These are phyloP conservation scores for Ephydatia muelleri DNA, from an alignment of 37 sponge, comb jelly and placozoan species.

Conservation along the genomic window DNA sequence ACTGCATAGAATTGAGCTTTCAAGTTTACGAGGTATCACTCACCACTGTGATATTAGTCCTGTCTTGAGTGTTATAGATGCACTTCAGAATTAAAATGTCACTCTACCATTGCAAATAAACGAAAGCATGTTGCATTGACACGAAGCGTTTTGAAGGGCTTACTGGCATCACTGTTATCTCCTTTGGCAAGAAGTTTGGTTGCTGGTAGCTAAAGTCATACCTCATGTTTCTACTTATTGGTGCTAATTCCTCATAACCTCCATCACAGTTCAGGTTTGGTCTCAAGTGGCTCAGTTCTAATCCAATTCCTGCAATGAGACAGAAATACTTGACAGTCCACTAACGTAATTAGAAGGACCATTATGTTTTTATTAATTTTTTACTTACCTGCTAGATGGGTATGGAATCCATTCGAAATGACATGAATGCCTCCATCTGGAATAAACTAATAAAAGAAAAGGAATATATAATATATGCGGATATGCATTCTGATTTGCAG, in stretches of 20 bases:
- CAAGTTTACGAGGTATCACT: neutral
- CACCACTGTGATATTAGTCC: slow-evolving; percentile 10
- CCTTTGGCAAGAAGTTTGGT: neutral
- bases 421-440: slow-evolving; percentile 5
- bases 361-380: neutral
- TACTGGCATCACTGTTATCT: slow-evolving; percentile 25
- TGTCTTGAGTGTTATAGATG: slow-evolving; percentile 1
- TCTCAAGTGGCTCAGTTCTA: neutral
- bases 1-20: neutral
- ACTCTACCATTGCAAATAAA: neutral
- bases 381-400: slow-evolving; percentile 19
- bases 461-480: too few relatives aligned
- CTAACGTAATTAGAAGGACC: neutral
- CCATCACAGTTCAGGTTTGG: neutral
- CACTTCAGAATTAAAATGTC: slow-evolving; percentile 13
- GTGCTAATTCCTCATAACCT: neutral
- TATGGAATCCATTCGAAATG: slow-evolving; percentile 11
- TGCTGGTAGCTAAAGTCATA: slow-evolving; percentile 32
- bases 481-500: too few relatives aligned
- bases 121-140: neutral
- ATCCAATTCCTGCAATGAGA: slow-evolving; percentile 10
- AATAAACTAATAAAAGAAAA: neutral
- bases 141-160: neutral
- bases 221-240: neutral
- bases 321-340: too few relatives aligned